Evolutionary conservation across 2,888 invertebrate genomes (phyloP), one percentile per base, ranked within the genome.

Genomic region (Lutraria lutraria): DNA sequence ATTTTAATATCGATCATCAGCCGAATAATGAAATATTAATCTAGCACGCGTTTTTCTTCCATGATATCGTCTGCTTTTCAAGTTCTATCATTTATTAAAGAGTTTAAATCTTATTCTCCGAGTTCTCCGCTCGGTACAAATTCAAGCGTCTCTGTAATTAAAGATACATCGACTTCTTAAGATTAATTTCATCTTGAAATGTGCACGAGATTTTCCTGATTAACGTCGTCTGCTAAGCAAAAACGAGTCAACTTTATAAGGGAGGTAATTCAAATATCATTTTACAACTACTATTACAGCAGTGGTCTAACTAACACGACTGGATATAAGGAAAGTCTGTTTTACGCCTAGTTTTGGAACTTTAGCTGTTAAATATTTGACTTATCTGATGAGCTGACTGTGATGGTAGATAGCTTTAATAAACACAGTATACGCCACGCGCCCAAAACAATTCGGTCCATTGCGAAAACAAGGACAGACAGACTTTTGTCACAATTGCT

Each of bases 1-100:
- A 76, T 31, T 76, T 29, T 76, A 16, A 76, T 34, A 76, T 76
- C 76, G 34, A 76, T 76, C 76, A 34, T 76, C 29, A 34, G 13
- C 15, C 12, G 1, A 6, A 76, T 76, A 76, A 34, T 34, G 34
- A 76, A 34, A 76, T 76, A 76, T 76, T 31, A 76, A 76, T 76
- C 25, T 68, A 68, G 25, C 63, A 4, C 25, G 63, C 63, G 25
- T 68, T 3, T 13, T 68, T 25, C 25, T 68, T 10, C 0, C 12
- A 8, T 8, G n/a, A 25, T n/a, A 63, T 8, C 63, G 63, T 68
- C 63, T 68, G 25, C 25, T n/a, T 56, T 19, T 56, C 56, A 19
- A 16, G 56, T 56, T 12, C 19, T 2, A 16, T 19, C 56, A 8
- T 56, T 16, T 2, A 8, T 56, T 56, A 8, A n/a, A 15, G 21